Percentiles rank a stretch among this genome's conserved stretches.
These are phyloP conservation scores for Ruditapes philippinarum DNA, from an alignment of 1,140 invertebrate genomes.

Conservation along the genomic window DNA sequence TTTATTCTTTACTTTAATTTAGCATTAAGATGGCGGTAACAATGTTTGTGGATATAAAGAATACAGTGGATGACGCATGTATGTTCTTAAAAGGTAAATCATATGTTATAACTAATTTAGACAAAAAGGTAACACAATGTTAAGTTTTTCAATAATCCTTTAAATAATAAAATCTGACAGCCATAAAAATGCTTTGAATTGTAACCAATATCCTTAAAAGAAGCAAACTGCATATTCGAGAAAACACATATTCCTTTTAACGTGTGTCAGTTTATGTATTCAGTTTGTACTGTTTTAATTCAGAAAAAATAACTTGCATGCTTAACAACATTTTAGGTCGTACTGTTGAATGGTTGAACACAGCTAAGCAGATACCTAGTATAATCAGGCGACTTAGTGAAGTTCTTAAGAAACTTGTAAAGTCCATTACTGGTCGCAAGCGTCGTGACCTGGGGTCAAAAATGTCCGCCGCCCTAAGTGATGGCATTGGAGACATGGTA, in stretches of 20 bases:
- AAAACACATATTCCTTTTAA: too few relatives aligned
- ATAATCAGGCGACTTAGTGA: background rate
- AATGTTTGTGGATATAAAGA: constrained; percentile 44
- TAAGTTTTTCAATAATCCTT: too few relatives aligned
- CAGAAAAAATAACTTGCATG: too few relatives aligned
- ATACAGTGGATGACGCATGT: constrained; percentile 27
- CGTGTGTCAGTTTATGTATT: too few relatives aligned
- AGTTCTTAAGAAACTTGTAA: constrained; percentile 1
- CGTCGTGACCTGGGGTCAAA: background rate
- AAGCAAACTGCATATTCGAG: too few relatives aligned
- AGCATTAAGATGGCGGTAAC: constrained; percentile 45
- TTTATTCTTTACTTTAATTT: too few relatives aligned
- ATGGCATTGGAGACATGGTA: background rate
- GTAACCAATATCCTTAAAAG: too few relatives aligned
- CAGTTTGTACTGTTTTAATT: too few relatives aligned
- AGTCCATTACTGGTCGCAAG: background rate
- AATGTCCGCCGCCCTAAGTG: background rate
- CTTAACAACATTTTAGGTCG: constrained; percentile 16
- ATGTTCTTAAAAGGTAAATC: constrained; percentile 52
- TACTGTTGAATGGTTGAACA: constrained; percentile 13
- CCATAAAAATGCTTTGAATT: too few relatives aligned
- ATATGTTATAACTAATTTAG: too few relatives aligned
- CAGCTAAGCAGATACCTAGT: constrained; percentile 21
- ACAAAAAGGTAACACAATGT: too few relatives aligned
- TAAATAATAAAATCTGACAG: too few relatives aligned